phyloP scores from a whole-genome alignment of 1,140 invertebrate species.

The Pseudomyrmex concolor region DNA sequence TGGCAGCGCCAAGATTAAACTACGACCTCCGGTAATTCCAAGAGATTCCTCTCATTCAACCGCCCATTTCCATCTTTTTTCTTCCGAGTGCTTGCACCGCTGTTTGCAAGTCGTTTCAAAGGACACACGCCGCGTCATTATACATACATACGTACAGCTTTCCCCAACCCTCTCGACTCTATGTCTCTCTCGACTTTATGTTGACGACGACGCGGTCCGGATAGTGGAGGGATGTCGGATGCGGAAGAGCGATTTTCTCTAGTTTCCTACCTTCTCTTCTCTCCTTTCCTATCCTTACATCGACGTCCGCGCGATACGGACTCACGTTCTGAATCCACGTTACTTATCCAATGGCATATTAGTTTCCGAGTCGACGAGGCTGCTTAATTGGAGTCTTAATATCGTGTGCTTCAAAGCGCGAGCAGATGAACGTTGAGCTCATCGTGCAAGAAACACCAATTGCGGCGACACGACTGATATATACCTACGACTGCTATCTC shows the following conservation, averaged over 20 bases:
- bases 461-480: constrained; percentile 8
- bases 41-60: constrained; percentile 56
- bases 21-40: constrained; percentile 51
- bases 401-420: constrained; percentile 70
- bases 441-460: constrained; percentile 65
- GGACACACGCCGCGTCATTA: constrained; percentile 50
- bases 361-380: constrained; percentile 67
- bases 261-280: constrained; percentile 36
- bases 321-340: constrained; percentile 58
- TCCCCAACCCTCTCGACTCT: constrained; percentile 4
- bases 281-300: constrained; percentile 19
- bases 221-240: constrained; percentile 12
- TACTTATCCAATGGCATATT: constrained; percentile 69
- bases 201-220: constrained; percentile 3
- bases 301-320: constrained; percentile 26
- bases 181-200: background rate
- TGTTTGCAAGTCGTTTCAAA: constrained; percentile 63
- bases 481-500: background rate
- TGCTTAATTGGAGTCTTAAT: constrained; percentile 75
- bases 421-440: constrained; percentile 52
- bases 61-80: constrained; percentile 31
- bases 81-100: constrained; percentile 37
- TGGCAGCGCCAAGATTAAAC: constrained; percentile 55
- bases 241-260: constrained; percentile 47
- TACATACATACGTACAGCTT: constrained; percentile 51